Base-by-base conservation (phyloP, 2,888 invertebrate genomes). In the Gryllus longicercus region DNA sequence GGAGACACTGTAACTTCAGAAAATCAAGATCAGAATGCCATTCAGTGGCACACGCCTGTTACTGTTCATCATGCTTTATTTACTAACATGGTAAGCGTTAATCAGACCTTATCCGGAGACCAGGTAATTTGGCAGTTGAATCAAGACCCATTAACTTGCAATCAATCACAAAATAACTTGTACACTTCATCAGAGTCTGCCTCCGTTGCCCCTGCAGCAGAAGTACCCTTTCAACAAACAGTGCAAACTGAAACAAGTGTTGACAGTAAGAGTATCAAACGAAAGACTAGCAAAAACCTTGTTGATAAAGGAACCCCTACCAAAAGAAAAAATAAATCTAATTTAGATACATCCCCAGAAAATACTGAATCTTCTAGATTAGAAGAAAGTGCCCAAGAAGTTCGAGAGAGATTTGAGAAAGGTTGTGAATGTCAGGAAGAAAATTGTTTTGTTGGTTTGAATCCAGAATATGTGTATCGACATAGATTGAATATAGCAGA, bases 401-500 rank as follows among this genome's bases (percentile, higher is more conserved):
- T 93, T 4, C 89, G 91, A 85, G 91, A 92, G 84, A 89, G 93
- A 81, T 91, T 94, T 84, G 90, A 89, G 83, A 88, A 91, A 84
- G 94, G 94, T 78, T 94, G 94, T 85, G 94, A 94, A 84, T 94
- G 94, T 85, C 93, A 93, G 85, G 93, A 93, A 84, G 90, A 90
- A 83, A 93, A 93, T 84, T 94, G 94, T 85, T 94, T 94, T 85
- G 89, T 91, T 80, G 92, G 92, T n/a, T 87, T 94, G 50, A 93
- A 92, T 85, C 91, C 94, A 1, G 94, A 94, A 84, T 91, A 91
- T 84, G 94, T 94, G 1, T 94, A 93, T 85, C 91, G 92, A 78
- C 94, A 94, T 86, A 88, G 94, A 83, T 87, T 94, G 74, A 94
- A 94, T 84, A 94, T 94, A 82, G 94, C 94, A 1, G 94, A 94